Evolutionary conservation across 2,797 vertebrate genomes (phyloP).

Genomic region (Pogoniulus pusillus): DNA sequence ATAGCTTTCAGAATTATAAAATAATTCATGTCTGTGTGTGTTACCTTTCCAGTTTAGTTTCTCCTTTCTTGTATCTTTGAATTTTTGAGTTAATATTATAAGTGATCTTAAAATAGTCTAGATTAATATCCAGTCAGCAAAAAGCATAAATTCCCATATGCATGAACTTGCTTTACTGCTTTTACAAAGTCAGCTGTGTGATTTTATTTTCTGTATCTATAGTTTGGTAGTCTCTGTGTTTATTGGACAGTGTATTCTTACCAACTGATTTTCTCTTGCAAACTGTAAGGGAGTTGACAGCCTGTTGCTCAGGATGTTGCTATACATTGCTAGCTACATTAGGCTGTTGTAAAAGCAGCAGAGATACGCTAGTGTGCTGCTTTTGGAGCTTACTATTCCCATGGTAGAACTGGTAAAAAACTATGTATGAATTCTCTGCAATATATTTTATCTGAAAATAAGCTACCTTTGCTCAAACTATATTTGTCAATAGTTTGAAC

Average conservation of each 20-base stretch:
- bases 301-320: not conserved
- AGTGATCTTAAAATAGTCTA: not conserved
- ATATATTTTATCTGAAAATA: not conserved
- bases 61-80: not conserved
- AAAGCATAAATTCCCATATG: not conserved
- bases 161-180: not conserved
- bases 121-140: not conserved
- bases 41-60: not conserved
- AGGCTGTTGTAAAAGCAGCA: not conserved
- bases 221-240: not conserved
- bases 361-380: not conserved
- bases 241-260: not conserved
- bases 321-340: not conserved
- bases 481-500: not conserved
- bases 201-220: not conserved
- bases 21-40: not conserved
- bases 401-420: not conserved
- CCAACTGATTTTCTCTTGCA: not conserved
- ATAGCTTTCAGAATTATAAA: not conserved
- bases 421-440: not conserved
- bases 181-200: not conserved
- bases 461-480: not conserved
- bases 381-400: not conserved
- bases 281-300: not conserved
- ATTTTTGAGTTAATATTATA: not conserved